These are phyloP conservation scores for Formicarius rufipectus DNA, from an alignment of 2,113 vertebrate genomes.

Conservation along the genomic window DNA sequence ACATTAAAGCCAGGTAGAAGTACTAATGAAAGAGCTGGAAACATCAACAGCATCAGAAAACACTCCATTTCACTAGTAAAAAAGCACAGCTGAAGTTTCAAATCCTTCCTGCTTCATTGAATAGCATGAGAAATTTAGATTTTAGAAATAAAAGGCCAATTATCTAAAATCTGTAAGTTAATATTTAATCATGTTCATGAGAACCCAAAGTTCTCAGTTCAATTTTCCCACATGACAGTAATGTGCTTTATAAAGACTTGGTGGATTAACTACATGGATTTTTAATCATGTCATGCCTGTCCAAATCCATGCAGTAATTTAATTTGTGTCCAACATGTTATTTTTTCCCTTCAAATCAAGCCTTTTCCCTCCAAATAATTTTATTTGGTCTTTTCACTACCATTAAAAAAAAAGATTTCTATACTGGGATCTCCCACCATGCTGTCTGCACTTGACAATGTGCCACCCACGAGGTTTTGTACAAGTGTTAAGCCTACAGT, in stretches of 20 bases:
- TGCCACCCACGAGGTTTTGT: background rate
- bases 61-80: background rate
- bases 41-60: background rate
- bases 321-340: background rate
- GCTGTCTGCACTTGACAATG: constrained; percentile 35
- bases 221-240: background rate
- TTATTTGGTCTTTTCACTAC: background rate
- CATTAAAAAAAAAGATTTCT: constrained; percentile 3
- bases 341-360: background rate
- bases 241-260: background rate
- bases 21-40: background rate
- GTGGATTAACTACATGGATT: background rate
- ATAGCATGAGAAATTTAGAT: background rate
- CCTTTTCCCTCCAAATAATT: background rate
- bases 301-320: background rate
- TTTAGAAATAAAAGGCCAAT: background rate
- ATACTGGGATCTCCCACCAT: constrained; percentile 18
- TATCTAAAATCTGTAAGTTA: background rate
- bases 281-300: background rate
- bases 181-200: background rate
- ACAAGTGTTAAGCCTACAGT: constrained; percentile 23
- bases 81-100: background rate
- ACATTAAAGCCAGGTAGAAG: background rate
- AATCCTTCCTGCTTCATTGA: background rate
- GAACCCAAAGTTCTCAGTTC: background rate